Conservation (phyloP, 2,888 invertebrate species). For the Tanytarsus gracilentus region DNA sequence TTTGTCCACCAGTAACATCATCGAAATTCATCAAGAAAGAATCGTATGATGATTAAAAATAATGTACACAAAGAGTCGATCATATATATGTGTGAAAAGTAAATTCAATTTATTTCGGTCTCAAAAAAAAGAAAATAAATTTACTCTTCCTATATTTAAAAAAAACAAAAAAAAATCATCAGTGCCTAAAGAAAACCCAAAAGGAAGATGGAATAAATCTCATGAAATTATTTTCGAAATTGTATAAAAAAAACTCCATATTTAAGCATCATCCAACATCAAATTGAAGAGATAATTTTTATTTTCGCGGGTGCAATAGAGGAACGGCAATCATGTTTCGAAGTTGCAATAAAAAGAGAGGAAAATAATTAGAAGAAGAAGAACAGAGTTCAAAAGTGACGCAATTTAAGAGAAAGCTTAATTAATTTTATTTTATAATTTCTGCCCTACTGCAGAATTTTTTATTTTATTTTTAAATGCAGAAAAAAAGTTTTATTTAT, state of each 20-base stretch:
- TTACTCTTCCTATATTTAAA: not conserved
- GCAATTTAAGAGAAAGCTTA: not conserved
- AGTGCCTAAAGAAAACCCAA: not conserved
- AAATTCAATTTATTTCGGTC: not conserved
- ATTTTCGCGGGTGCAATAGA: constrained; percentile 27
- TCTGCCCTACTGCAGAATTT: not conserved
- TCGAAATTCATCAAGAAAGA: constrained; percentile 24
- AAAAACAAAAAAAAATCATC: constrained; percentile 14
- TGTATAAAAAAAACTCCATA: too few relatives aligned
- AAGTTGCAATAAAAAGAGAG: constrained; percentile 19
- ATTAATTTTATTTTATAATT: constrained; percentile 12
- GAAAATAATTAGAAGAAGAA: too few relatives aligned
- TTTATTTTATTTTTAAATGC: not conserved
- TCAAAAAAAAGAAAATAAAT: not conserved
- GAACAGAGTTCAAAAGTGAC: constrained; percentile 4
- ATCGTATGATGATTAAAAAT: constrained; percentile 15
- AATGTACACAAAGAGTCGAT: not conserved
- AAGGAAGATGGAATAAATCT: not conserved
- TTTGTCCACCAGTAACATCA: constrained; percentile 22
- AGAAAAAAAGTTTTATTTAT: not conserved
- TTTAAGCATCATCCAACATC: too few relatives aligned
- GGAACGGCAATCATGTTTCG: constrained; percentile 22
- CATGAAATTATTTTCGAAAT: too few relatives aligned
- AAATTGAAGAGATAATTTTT: not conserved
- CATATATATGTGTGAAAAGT: not conserved